phyloP scores from a whole-genome alignment of 37 sponge, comb jelly and placozoan species.

The Ephydatia muelleri region DNA sequence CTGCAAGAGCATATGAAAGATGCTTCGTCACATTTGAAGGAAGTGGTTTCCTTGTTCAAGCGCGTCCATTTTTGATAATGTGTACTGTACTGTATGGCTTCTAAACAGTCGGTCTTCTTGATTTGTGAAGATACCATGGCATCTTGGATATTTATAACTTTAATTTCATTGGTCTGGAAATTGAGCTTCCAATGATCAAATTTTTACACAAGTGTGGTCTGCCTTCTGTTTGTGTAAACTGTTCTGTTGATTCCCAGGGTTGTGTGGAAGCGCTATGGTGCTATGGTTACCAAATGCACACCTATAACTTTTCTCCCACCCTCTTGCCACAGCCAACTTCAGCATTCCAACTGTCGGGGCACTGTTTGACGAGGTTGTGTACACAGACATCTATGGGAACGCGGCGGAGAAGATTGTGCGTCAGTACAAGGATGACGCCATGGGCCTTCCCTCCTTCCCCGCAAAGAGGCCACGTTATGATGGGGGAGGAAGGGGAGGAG shows the following conservation, averaged over 20 bases:
- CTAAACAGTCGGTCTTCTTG: too few relatives aligned
- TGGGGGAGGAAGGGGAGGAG: neutral
- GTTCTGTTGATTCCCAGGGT: neutral
- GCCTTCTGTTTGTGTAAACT: neutral
- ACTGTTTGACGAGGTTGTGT: constrained; percentile 68
- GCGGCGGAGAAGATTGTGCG: constrained; percentile 69
- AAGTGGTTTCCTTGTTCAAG: too few relatives aligned
- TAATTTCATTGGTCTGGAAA: too few relatives aligned
- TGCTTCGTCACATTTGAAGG: too few relatives aligned
- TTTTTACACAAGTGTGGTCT: too few relatives aligned
- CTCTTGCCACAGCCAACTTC: constrained; percentile 64
- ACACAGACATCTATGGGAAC: constrained; percentile 53
- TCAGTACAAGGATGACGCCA: constrained; percentile 64
- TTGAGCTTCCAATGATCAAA: too few relatives aligned
- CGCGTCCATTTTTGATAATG: too few relatives aligned
- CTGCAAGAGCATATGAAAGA: too few relatives aligned
- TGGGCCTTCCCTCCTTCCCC: constrained; percentile 44
- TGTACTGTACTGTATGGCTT: too few relatives aligned
- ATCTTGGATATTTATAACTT: too few relatives aligned
- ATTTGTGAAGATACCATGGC: too few relatives aligned
- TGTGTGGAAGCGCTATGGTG: neutral
- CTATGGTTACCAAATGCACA: neutral
- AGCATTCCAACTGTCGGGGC: constrained; percentile 50
- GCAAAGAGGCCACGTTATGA: constrained; percentile 46
- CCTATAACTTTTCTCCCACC: neutral